A percentile compares a stretch with the other conserved stretches of the same genome.
Conservation (phyloP, 2,888 invertebrate species). For the Achlya flavicornis region DNA sequence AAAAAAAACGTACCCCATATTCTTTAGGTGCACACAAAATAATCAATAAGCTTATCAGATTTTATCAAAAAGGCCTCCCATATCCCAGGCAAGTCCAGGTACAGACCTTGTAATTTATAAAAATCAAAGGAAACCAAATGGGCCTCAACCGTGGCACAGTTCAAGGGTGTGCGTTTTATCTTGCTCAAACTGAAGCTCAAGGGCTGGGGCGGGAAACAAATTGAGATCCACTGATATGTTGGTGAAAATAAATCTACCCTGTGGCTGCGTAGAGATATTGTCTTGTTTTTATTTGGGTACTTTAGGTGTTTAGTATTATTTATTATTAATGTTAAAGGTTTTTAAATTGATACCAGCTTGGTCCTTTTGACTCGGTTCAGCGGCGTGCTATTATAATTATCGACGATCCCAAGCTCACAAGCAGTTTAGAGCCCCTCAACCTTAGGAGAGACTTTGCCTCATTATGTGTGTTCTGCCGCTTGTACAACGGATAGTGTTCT, state of each 20-base stretch:
- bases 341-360: not conserved
- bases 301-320: not conserved
- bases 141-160: constrained; percentile 34
- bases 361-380: no score
- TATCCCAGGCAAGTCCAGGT: constrained; percentile 3
- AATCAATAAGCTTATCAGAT: not conserved
- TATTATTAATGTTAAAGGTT: not conserved
- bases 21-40: not conserved
- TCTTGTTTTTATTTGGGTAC: constrained; percentile 32
- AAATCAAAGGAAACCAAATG: constrained; percentile 31
- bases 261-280: constrained; percentile 38
- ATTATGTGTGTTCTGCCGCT: no score
- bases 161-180: constrained; percentile 38
- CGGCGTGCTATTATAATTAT: no score
- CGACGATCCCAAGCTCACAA: no score
- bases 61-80: not conserved
- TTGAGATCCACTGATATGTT: constrained; percentile 53
- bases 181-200: constrained; percentile 21
- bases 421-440: no score
- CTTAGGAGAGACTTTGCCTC: no score
- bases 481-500: no score
- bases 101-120: constrained; percentile 6
- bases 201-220: constrained; percentile 36
- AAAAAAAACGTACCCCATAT: no score
- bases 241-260: constrained; percentile 51